A percentile compares a stretch with the other conserved stretches of the same genome.
Conservation (phyloP, 2,113 vertebrate genomes). For the Gadus macrocephalus region DNA sequence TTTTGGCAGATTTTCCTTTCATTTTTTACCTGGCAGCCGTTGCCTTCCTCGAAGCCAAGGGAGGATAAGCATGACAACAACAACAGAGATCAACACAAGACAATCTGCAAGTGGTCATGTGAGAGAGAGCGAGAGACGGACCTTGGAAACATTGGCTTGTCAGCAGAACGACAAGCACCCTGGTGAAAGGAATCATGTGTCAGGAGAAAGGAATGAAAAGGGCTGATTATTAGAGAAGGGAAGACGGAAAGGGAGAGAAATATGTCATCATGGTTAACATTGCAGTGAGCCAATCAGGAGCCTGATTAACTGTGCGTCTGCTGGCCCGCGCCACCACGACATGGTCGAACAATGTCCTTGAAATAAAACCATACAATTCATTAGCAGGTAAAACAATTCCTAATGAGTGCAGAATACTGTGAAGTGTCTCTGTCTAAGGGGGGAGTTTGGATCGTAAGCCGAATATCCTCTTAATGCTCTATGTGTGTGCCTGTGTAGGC, state of each 20-base stretch:
- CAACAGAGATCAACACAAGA: constrained; percentile 44
- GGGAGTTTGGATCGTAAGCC: too few relatives aligned
- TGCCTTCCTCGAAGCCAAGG: constrained; percentile 48
- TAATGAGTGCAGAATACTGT: too few relatives aligned
- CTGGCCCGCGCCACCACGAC: too few relatives aligned
- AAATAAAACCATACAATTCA: too few relatives aligned
- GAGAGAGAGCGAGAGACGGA: constrained; percentile 35
- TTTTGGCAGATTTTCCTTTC: constrained; percentile 2
- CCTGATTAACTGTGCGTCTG: too few relatives aligned
- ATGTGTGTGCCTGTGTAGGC: too few relatives aligned
- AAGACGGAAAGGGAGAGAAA: constrained; percentile 42
- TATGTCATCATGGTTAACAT: constrained; percentile 20
- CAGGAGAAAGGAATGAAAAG: constrained; percentile 25
- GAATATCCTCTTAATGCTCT: too few relatives aligned
- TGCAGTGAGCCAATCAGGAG: too few relatives aligned
- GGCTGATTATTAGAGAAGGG: constrained; percentile 11
- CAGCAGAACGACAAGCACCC: constrained; percentile 53
- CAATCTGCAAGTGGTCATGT: constrained; percentile 55
- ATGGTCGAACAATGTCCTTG: too few relatives aligned
- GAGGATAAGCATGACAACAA: constrained; percentile 57
- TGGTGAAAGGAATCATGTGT: constrained; percentile 50
- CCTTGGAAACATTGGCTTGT: constrained; percentile 54
- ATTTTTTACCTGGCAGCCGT: constrained; percentile 46
- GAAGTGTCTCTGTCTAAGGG: too few relatives aligned
- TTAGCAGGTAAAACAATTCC: too few relatives aligned